These are phyloP conservation scores for Drosophila gaucha DNA, from an alignment of 2,888 invertebrate species.

Conservation along the genomic window DNA sequence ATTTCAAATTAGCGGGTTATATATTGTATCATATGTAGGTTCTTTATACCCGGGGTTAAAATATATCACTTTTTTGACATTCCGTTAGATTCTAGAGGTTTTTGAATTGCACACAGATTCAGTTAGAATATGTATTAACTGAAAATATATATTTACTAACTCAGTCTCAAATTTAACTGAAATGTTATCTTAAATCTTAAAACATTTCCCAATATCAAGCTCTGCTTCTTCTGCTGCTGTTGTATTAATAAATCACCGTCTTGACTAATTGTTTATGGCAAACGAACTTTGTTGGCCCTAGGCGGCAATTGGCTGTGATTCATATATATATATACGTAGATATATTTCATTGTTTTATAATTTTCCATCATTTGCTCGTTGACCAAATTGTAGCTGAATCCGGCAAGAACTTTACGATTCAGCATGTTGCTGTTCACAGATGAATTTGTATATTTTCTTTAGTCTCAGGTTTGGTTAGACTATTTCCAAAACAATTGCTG, in stretches of 20 bases:
- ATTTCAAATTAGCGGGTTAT: too few species aligned
- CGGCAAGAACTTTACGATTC: constrained; percentile 24
- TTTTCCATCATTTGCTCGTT: constrained; percentile 37
- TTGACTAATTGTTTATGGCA: constrained; percentile 49
- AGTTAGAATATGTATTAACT: too few species aligned
- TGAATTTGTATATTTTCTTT: constrained; percentile 49
- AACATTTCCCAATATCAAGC: constrained; percentile 1
- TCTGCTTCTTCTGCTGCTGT: constrained; percentile 8
- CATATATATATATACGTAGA: constrained; percentile 19
- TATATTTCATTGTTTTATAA: too few species aligned
- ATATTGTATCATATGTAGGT: too few species aligned
- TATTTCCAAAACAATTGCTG: constrained; percentile 53
- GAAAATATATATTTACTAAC: too few species aligned
- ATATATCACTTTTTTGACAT: too few species aligned
- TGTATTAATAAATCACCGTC: constrained; percentile 48
- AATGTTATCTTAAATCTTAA: neutral
- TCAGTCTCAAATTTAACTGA: neutral
- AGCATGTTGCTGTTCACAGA: constrained; percentile 6
- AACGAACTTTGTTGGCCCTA: neutral
- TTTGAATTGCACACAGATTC: too few species aligned
- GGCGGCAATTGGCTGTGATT: constrained; percentile 28
- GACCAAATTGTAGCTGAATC: constrained; percentile 30
- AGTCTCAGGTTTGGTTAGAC: constrained; percentile 30
- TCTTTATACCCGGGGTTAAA: too few species aligned
- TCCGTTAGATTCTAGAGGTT: too few species aligned